These are phyloP conservation scores for Puma concolor DNA, from an alignment of 2,113 vertebrate genomes.

Conservation along the genomic window DNA sequence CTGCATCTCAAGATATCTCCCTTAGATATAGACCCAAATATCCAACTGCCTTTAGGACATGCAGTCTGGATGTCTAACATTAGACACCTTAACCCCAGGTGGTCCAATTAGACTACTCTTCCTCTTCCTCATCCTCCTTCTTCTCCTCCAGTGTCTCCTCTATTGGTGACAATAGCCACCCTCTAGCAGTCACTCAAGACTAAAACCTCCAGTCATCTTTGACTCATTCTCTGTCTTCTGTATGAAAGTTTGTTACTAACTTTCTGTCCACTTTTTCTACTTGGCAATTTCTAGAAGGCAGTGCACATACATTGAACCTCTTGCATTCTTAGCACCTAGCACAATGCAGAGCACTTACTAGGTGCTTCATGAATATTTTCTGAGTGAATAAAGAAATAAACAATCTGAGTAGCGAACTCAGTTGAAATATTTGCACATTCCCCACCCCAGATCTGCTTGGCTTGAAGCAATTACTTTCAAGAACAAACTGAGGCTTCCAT, in stretches of 20 bases:
- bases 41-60: background rate
- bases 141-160: background rate
- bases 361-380: background rate
- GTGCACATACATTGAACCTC: background rate
- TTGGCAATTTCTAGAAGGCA: background rate
- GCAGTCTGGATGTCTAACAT: background rate
- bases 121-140: background rate
- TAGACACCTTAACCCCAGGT: background rate
- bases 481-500: background rate
- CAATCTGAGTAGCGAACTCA: background rate
- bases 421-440: background rate
- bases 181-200: background rate
- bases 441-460: background rate
- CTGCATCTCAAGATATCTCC: background rate
- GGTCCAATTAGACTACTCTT: background rate
- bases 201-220: background rate
- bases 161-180: background rate
- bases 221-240: background rate
- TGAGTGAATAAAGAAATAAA: conserved; percentile 16
- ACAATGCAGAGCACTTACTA: background rate
- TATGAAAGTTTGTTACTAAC: background rate
- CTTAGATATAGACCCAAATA: background rate
- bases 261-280: background rate
- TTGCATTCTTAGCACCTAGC: background rate
- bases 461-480: background rate